Percentiles rank a stretch among this genome's conserved stretches.
Conservation (phyloP, 2,888 invertebrate species). For the Himalopsyche kuldschensis region DNA sequence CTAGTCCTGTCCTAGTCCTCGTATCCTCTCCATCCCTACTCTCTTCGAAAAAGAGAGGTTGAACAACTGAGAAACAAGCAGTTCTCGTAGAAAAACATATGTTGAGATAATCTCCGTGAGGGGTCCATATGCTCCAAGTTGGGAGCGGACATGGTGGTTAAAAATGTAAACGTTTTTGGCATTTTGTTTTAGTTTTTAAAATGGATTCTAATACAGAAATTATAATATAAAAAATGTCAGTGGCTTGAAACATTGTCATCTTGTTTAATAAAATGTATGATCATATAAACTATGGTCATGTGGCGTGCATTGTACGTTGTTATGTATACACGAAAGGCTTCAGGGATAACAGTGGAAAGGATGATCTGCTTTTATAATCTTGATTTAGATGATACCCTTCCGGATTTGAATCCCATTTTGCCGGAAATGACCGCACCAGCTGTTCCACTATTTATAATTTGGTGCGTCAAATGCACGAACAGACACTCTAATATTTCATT, state of each 20-base stretch:
- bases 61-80: too few species aligned
- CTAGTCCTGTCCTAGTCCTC: too few species aligned
- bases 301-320: background rate
- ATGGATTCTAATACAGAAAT: too few species aligned
- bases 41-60: too few species aligned
- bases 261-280: background rate
- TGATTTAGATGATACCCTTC: background rate
- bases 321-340: background rate
- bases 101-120: too few species aligned
- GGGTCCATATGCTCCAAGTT: too few species aligned
- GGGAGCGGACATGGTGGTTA: too few species aligned
- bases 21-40: too few species aligned
- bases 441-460: slow-evolving; percentile 22
- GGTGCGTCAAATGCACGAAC: background rate
- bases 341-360: background rate
- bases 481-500: too few species aligned
- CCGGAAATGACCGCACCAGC: slow-evolving; percentile 20
- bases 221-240: background rate
- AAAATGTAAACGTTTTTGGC: too few species aligned
- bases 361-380: background rate
- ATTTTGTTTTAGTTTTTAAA: too few species aligned
- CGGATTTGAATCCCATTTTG: background rate
- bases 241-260: background rate
- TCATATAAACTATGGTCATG: background rate
- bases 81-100: too few species aligned